These are phyloP conservation scores for Typhlomys cinereus DNA, from an alignment of 2,113 vertebrate genomes.

Conservation along the genomic window DNA sequence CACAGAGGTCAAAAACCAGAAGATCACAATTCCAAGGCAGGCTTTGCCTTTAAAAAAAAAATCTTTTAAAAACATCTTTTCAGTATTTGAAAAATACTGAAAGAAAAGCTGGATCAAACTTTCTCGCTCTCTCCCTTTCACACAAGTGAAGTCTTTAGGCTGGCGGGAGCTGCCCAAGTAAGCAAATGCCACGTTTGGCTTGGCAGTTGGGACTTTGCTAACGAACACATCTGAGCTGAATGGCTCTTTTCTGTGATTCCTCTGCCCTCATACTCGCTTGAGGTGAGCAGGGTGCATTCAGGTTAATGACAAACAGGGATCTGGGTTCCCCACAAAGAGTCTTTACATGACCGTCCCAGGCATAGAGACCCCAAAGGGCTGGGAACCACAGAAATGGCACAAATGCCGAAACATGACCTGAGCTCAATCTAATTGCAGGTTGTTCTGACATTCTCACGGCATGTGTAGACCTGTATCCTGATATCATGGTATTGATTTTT, in stretches of 20 bases:
- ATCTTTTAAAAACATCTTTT: not conserved
- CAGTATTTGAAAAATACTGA: slow-evolving; percentile 82
- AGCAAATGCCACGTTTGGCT: slow-evolving; percentile 76
- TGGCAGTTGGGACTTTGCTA: slow-evolving; percentile 75
- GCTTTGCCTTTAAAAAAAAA: slow-evolving; percentile 9
- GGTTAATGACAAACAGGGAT: slow-evolving; percentile 64
- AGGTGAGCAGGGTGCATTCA: slow-evolving; percentile 67
- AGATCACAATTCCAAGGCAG: slow-evolving; percentile 58
- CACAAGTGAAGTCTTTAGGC: slow-evolving; percentile 71
- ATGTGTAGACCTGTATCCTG: slow-evolving; percentile 34
- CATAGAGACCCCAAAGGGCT: not conserved
- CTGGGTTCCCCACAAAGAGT: slow-evolving; percentile 61
- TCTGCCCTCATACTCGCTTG: slow-evolving; percentile 42
- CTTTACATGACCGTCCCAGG: slow-evolving; percentile 46
- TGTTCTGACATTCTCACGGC: slow-evolving; percentile 34
- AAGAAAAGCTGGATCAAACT: too few species aligned
- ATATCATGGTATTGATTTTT: not conserved
- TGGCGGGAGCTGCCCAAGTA: slow-evolving; percentile 72
- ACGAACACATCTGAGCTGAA: slow-evolving; percentile 61
- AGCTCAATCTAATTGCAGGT: slow-evolving; percentile 36
- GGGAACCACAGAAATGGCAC: slow-evolving; percentile 19
- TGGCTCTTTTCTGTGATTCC: slow-evolving; percentile 62
- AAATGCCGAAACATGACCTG: not conserved
- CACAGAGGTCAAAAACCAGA: slow-evolving; percentile 63
- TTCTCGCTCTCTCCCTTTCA: slow-evolving; percentile 65